Evolutionary conservation across 2,888 invertebrate genomes (phyloP).

Genomic region (Meteorus cinctellus): DNA sequence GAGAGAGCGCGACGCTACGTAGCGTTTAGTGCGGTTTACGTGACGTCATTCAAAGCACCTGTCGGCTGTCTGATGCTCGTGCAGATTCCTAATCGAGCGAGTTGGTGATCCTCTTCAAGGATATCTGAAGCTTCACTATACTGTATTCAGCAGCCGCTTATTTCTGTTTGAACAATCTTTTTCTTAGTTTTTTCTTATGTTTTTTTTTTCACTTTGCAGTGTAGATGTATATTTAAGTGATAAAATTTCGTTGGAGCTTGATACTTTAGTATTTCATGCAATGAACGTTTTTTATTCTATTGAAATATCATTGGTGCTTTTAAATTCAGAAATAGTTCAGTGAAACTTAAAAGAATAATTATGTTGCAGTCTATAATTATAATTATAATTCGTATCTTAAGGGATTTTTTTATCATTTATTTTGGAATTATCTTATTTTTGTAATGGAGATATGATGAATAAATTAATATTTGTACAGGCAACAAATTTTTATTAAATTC

Average conservation of each 20-base stretch:
- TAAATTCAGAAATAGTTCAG: background rate
- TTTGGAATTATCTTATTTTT: background rate
- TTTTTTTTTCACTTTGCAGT: background rate
- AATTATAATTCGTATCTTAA: background rate
- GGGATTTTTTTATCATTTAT: background rate
- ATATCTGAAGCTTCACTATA: background rate
- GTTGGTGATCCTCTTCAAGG: constrained; percentile 16
- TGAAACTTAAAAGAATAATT: background rate
- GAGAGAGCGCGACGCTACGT: background rate
- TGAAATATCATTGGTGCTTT: background rate
- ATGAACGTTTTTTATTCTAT: background rate
- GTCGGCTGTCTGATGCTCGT: constrained; percentile 40
- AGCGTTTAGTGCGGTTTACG: constrained; percentile 50
- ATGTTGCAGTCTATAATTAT: background rate
- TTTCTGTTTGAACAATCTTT: background rate
- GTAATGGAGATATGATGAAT: no score
- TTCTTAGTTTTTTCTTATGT: background rate
- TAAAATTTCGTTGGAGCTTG: background rate
- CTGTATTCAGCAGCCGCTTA: background rate
- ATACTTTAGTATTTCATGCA: background rate
- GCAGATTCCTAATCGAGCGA: constrained; percentile 38
- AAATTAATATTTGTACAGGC: no score
- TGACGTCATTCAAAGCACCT: constrained; percentile 57
- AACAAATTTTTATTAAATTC: no score
- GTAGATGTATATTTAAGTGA: background rate